Evolutionary conservation across 2,113 vertebrate genomes (phyloP).

Genomic region (Carassius carassius): DNA sequence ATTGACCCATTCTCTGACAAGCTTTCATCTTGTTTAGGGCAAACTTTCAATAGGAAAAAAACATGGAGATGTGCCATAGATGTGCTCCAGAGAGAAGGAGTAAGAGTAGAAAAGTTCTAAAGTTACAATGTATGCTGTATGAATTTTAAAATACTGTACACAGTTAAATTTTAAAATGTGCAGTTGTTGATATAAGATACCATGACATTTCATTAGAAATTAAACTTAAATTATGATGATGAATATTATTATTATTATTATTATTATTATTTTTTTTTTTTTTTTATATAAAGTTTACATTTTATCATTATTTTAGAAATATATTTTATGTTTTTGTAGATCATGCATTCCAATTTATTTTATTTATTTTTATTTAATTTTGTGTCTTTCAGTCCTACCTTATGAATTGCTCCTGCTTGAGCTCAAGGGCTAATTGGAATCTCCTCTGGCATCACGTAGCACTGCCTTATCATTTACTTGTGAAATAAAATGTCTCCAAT

Average conservation of each 20-base stretch:
- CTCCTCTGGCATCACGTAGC: not conserved
- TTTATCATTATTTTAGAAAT: not conserved
- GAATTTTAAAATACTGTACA: not conserved
- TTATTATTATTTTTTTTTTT: too few relatives aligned
- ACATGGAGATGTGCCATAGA: not conserved
- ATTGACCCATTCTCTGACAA: slow-evolving; percentile 19
- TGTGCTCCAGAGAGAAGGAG: not conserved
- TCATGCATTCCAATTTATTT: not conserved
- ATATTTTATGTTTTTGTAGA: not conserved
- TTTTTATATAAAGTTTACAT: too few relatives aligned
- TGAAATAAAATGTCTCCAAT: slow-evolving; percentile 14
- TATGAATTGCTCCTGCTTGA: not conserved
- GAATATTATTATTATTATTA: too few relatives aligned
- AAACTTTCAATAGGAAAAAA: slow-evolving; percentile 19
- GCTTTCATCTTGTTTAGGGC: slow-evolving; percentile 1
- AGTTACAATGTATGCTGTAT: not conserved
- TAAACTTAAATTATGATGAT: not conserved
- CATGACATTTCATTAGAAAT: too few relatives aligned
- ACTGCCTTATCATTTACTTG: slow-evolving; percentile 8
- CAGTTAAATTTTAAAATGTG: not conserved
- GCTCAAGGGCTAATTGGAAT: slow-evolving; percentile 22
- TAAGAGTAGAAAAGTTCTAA: not conserved
- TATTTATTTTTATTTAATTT: not conserved
- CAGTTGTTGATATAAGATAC: not conserved
- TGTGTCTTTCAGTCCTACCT: not conserved